A percentile compares a stretch with the other conserved stretches of the same genome.
Evolutionary conservation across 2,888 invertebrate species (phyloP).

Genomic region (Sepiola atlantica): DNA sequence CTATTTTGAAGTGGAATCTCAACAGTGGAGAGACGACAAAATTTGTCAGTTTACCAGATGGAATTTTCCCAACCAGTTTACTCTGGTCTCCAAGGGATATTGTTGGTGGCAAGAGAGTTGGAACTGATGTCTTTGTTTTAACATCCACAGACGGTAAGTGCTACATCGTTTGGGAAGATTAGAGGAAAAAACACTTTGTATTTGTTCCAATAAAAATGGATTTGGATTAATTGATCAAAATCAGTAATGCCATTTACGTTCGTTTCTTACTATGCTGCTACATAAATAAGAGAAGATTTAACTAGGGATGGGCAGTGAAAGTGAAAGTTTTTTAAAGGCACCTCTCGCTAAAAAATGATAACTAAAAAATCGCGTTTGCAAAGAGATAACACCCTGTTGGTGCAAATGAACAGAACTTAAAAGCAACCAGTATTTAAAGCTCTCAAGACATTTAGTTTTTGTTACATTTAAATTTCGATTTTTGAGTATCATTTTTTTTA

Average conservation of each 20-base stretch:
- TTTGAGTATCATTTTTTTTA: no score
- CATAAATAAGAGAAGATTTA: no score
- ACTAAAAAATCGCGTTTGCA: no score
- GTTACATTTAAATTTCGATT: no score
- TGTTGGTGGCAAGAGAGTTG: constrained; percentile 71
- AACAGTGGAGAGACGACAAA: constrained; percentile 84
- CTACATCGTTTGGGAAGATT: background rate
- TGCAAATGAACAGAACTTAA: no score
- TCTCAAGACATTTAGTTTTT: no score
- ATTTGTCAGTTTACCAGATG: constrained; percentile 86
- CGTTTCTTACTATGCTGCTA: no score
- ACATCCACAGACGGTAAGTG: constrained; percentile 90
- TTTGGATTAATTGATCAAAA: background rate
- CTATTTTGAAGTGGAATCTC: constrained; percentile 90
- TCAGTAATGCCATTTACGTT: background rate
- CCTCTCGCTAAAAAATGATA: no score
- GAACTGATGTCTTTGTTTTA: constrained; percentile 87
- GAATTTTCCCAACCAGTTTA: constrained; percentile 91
- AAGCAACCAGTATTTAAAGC: no score
- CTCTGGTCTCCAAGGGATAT: constrained; percentile 86
- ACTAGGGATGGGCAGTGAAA: no score
- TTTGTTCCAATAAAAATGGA: background rate
- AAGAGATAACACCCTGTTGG: no score
- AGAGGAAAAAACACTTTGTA: background rate
- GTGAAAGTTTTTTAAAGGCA: no score